Percentiles rank a stretch among this genome's conserved stretches.
Evolutionary conservation across 2,888 invertebrate species (phyloP).

Genomic region (Cheilosia urbana): DNA sequence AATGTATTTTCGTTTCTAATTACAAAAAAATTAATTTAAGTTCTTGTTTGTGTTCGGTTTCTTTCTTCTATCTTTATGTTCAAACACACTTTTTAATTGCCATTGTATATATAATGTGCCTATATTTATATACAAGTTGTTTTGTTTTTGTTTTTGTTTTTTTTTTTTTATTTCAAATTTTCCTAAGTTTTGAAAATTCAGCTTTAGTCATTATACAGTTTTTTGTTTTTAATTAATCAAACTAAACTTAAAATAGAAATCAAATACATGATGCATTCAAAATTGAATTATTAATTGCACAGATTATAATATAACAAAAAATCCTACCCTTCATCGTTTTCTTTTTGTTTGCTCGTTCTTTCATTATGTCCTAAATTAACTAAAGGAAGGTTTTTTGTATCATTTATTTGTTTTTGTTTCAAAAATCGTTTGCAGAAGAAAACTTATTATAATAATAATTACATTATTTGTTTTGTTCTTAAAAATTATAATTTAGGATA

Average conservation of each 20-base stretch:
- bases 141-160: constrained; percentile 8
- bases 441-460: constrained; percentile 52
- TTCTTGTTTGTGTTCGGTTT: constrained; percentile 28
- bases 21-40: constrained; percentile 38
- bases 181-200: constrained; percentile 61
- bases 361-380: constrained; percentile 56
- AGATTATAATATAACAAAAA: constrained; percentile 55
- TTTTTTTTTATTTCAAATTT: constrained; percentile 37
- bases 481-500: constrained; percentile 64
- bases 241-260: constrained; percentile 68
- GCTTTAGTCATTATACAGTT: constrained; percentile 33
- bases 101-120: constrained; percentile 17
- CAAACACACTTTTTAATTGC: constrained; percentile 31
- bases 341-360: constrained; percentile 31
- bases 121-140: constrained; percentile 52
- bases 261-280: constrained; percentile 64
- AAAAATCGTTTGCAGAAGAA: constrained; percentile 43
- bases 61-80: constrained; percentile 22
- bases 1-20: constrained; percentile 24
- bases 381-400: constrained; percentile 44
- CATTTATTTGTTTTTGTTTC: constrained; percentile 20
- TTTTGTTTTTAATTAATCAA: constrained; percentile 52
- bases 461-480: constrained; percentile 60
- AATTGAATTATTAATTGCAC: constrained; percentile 73
- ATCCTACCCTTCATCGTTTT: constrained; percentile 27